These are phyloP conservation scores for Anabacerthia variegaticeps DNA, from an alignment of 2,797 vertebrate species.

Conservation along the genomic window DNA sequence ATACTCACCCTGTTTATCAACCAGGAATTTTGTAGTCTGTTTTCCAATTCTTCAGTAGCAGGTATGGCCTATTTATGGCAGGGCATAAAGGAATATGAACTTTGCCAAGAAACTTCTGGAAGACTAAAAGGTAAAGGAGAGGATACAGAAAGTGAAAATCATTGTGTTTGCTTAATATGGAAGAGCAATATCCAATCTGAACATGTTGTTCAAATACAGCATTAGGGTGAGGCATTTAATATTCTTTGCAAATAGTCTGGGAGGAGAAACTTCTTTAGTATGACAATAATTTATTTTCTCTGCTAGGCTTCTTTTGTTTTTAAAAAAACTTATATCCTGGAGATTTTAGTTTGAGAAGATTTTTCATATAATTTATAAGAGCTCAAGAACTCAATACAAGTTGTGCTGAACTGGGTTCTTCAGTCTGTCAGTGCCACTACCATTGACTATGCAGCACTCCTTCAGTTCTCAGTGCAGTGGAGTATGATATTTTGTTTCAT, in stretches of 20 bases:
- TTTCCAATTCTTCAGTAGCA: background rate
- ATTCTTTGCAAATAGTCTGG: background rate
- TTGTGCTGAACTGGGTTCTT: background rate
- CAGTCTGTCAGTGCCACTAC: background rate
- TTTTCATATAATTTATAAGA: background rate
- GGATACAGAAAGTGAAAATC: background rate
- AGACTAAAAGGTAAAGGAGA: slow-evolving; percentile 8
- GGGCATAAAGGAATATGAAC: background rate
- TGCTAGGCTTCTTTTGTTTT: background rate
- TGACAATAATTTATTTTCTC: background rate
- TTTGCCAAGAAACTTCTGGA: slow-evolving; percentile 9
- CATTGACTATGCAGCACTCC: background rate
- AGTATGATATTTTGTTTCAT: slow-evolving; percentile 19
- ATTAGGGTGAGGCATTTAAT: background rate
- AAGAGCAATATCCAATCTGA: background rate
- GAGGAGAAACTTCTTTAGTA: background rate
- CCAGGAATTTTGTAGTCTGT: background rate
- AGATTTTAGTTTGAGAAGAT: background rate
- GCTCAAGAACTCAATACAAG: background rate
- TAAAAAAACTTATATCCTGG: background rate
- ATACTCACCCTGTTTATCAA: background rate
- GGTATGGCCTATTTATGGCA: background rate
- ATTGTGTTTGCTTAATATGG: slow-evolving; percentile 18
- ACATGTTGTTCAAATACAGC: background rate
- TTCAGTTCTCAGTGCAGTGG: background rate